Conservation (phyloP, 2,113 vertebrate genomes). For the Gymnocephalus cernua region DNA sequence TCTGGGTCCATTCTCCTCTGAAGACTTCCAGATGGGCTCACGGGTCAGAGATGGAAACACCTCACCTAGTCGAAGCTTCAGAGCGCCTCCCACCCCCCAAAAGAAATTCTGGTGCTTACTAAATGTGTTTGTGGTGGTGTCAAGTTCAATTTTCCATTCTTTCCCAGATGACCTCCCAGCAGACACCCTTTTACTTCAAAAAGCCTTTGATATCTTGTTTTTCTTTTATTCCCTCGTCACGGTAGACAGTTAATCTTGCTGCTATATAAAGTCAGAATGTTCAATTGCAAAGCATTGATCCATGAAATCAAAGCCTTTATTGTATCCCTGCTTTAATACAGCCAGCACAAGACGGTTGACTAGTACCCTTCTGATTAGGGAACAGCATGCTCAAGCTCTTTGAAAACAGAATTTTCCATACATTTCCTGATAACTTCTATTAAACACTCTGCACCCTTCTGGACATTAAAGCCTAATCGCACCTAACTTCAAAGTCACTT, state of each 20-base stretch:
- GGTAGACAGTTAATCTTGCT: slow-evolving; percentile 52
- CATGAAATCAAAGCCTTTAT: slow-evolving; percentile 72
- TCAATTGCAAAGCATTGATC: slow-evolving; percentile 74
- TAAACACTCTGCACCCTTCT: background rate
- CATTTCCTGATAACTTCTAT: slow-evolving; percentile 26
- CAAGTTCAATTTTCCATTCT: slow-evolving; percentile 52
- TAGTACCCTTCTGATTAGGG: slow-evolving; percentile 20
- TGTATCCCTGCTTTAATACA: slow-evolving; percentile 52
- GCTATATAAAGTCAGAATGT: slow-evolving; percentile 50
- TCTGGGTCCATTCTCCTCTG: slow-evolving; percentile 62
- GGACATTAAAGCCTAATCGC: background rate
- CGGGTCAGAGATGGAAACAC: slow-evolving; percentile 62
- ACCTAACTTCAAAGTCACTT: slow-evolving; percentile 6
- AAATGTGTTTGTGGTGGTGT: slow-evolving; percentile 41
- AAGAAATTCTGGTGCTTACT: slow-evolving; percentile 34
- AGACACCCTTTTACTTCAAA: slow-evolving; percentile 63
- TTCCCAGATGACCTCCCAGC: slow-evolving; percentile 29
- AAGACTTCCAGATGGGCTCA: slow-evolving; percentile 80
- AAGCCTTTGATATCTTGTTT: slow-evolving; percentile 68
- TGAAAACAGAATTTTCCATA: slow-evolving; percentile 17
- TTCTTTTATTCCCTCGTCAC: slow-evolving; percentile 56
- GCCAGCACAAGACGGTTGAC: slow-evolving; percentile 27
- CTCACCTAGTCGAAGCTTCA: slow-evolving; percentile 48
- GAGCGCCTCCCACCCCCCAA: background rate
- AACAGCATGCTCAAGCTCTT: background rate